A percentile compares a stretch with the other conserved stretches of the same genome.
These are phyloP conservation scores for Drosophila testacea DNA, from an alignment of 2,888 invertebrate genomes.

Conservation along the genomic window DNA sequence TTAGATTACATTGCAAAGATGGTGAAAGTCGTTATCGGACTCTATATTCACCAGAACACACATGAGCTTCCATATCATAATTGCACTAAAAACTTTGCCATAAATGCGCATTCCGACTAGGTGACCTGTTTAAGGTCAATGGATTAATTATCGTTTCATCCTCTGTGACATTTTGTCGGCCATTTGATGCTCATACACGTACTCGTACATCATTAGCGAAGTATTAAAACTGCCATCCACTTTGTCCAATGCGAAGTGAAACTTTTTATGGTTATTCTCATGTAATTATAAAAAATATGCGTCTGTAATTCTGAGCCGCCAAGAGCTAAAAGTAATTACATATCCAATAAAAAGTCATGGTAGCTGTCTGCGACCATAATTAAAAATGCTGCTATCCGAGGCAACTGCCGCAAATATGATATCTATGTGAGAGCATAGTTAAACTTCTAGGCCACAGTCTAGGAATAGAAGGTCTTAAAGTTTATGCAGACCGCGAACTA, in stretches of 20 bases:
- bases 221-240: slow-evolving; percentile 51
- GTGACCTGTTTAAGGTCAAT: slow-evolving; percentile 54
- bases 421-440: slow-evolving; percentile 40
- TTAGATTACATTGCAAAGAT: neutral
- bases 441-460: slow-evolving; percentile 6
- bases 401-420: slow-evolving; percentile 40
- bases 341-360: slow-evolving; percentile 75
- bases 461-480: neutral
- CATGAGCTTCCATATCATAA: neutral
- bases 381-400: slow-evolving; percentile 55
- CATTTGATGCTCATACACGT: slow-evolving; percentile 54
- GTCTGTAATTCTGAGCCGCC: slow-evolving; percentile 56
- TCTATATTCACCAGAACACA: no score
- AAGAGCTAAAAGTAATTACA: slow-evolving; percentile 69
- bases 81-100: neutral
- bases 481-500: slow-evolving; percentile 24
- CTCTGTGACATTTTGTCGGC: slow-evolving; percentile 39
- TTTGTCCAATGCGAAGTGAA: slow-evolving; percentile 36
- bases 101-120: neutral
- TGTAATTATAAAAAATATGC: slow-evolving; percentile 76
- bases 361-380: slow-evolving; percentile 58
- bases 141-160: slow-evolving; percentile 52
- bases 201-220: slow-evolving; percentile 65
- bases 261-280: slow-evolving; percentile 42
- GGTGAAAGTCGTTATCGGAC: neutral